Percentiles rank a stretch among this genome's conserved stretches.
Conservation (phyloP, 2,797 vertebrate genomes). For the Enteromius argenteus region DNA sequence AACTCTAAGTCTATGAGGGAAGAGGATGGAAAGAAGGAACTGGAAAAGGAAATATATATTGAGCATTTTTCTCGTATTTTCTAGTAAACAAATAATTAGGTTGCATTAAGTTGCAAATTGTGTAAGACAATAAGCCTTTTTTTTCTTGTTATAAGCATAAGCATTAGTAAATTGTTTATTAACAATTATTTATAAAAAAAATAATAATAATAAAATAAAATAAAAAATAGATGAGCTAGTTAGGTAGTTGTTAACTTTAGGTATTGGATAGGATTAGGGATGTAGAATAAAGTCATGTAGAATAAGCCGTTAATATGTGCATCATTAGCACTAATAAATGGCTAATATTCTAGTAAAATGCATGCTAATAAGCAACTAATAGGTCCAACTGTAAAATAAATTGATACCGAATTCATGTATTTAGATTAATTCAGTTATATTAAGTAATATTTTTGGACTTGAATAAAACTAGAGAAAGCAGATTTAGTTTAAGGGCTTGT, state of each 20-base stretch:
- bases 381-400: too few species aligned
- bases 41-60: not conserved
- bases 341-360: too few species aligned
- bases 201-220: too few species aligned
- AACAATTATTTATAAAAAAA: not conserved
- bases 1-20: not conserved
- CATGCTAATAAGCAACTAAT: too few species aligned
- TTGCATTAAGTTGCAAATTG: not conserved
- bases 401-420: not conserved
- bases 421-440: not conserved
- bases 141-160: not conserved
- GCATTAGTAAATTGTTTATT: not conserved
- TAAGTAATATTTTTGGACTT: not conserved
- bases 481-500: not conserved
- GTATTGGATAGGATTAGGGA: not conserved
- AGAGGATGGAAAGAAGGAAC: slow-evolving; percentile 16
- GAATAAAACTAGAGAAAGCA: not conserved
- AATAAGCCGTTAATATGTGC: too few species aligned
- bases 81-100: not conserved
- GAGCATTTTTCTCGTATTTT: not conserved
- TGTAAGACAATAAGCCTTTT: not conserved
- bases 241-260: too few species aligned
- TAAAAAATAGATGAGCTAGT: not conserved
- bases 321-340: too few species aligned
- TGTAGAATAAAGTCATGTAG: too few species aligned